Percentiles rank a stretch among this genome's conserved stretches.
Evolutionary conservation across 2,888 invertebrate genomes (phyloP).

Genomic region (Harpagoxenus sublaevis): DNA sequence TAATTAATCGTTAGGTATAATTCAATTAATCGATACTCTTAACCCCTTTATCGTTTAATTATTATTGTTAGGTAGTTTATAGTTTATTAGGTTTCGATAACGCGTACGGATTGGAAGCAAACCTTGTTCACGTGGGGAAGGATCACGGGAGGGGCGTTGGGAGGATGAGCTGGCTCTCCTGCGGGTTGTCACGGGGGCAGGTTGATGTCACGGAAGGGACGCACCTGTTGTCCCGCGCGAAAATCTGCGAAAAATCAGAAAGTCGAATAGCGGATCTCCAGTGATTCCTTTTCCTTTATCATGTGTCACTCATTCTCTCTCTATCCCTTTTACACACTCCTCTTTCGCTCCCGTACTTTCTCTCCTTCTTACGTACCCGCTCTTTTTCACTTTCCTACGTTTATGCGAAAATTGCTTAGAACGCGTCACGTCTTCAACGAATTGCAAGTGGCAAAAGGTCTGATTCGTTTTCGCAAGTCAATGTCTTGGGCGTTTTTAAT

Average conservation of each 20-base stretch:
- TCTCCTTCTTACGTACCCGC: constrained; percentile 59
- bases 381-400: constrained; percentile 58
- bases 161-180: constrained; percentile 71
- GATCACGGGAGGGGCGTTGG: constrained; percentile 73
- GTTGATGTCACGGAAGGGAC: constrained; percentile 78
- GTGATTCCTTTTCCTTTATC: constrained; percentile 65
- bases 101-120: constrained; percentile 85
- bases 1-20: constrained; percentile 82
- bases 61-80: constrained; percentile 85
- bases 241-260: constrained; percentile 84
- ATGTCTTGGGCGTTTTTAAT: constrained; percentile 38
- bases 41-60: constrained; percentile 83
- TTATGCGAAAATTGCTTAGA: constrained; percentile 74
- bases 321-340: constrained; percentile 63
- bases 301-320: constrained; percentile 59
- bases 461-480: constrained; percentile 50
- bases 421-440: constrained; percentile 74
- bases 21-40: constrained; percentile 84
- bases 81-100: constrained; percentile 84
- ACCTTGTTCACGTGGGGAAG: constrained; percentile 78
- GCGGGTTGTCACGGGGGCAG: constrained; percentile 70
- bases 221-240: constrained; percentile 82
- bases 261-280: constrained; percentile 78
- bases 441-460: constrained; percentile 73
- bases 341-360: constrained; percentile 66